These are phyloP conservation scores for Neuroscelio doddi DNA, from an alignment of 2,888 invertebrate species.

Conservation along the genomic window DNA sequence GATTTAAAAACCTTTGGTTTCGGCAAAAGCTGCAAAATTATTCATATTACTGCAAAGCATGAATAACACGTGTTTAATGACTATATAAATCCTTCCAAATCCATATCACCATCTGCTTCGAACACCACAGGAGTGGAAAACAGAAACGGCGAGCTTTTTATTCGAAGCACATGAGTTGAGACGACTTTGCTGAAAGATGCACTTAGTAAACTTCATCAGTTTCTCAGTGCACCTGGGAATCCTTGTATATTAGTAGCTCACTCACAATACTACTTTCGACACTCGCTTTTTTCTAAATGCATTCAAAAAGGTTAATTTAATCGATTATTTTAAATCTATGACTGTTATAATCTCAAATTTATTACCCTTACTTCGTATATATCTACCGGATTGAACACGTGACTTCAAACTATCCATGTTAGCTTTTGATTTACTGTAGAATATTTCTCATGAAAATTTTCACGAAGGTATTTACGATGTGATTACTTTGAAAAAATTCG, in stretches of 20 bases:
- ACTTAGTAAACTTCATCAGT: conserved; percentile 4
- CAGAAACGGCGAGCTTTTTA: conserved; percentile 18
- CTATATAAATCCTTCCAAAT: conserved; percentile 25
- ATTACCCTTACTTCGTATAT: background rate
- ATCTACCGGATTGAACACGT: background rate
- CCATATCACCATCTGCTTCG: conserved; percentile 13
- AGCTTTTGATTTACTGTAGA: background rate
- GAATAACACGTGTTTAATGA: conserved; percentile 24
- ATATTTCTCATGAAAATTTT: conserved; percentile 6
- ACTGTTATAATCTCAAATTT: background rate
- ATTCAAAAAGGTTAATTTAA: conserved; percentile 2
- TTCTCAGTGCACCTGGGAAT: conserved; percentile 8
- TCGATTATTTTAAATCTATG: background rate
- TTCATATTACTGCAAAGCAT: conserved; percentile 25
- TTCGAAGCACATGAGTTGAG: conserved; percentile 13
- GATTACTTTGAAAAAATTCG: conserved; percentile 12
- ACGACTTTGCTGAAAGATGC: conserved; percentile 25
- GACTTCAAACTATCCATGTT: background rate
- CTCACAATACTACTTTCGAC: conserved; percentile 18
- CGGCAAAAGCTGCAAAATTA: conserved; percentile 15
- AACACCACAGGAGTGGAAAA: conserved; percentile 20
- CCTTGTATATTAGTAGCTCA: conserved; percentile 21
- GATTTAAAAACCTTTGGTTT: conserved; percentile 35
- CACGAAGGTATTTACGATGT: conserved; percentile 20
- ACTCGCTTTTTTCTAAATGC: background rate